Base-by-base conservation (phyloP, 2,113 vertebrate species). In the Callocephalon fimbriatum region DNA sequence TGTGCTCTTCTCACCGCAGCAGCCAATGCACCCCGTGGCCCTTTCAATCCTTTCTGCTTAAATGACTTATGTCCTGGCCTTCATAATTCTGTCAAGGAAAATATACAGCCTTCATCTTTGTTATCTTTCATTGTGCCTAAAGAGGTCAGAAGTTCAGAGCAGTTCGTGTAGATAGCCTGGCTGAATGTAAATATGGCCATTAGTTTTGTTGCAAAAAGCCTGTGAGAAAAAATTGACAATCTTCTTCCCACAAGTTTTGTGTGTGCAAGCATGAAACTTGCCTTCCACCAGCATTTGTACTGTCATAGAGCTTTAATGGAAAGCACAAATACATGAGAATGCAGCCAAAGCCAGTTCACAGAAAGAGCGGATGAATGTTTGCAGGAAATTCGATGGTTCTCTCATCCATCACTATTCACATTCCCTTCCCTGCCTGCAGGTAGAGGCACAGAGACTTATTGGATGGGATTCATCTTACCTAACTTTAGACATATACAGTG, bases 111-210 rank as follows among this genome's bases (percentile, higher is more conserved):
- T 96, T 97, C 92, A 96, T 97, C 95, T 97, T 95, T 95, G 92
- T 95, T 97, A 92, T 96, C 96, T 97, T 96, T 97, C 96, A 95
- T 95, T 92, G 92, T 97, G 94, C 95, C 96, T 96, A 97, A 97
- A 95, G 86, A 96, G 97, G 97, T 95, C 96, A 95, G 92, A 94
- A 97, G 96, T 97, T 97, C 94, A 96, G 88, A 90, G 88, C 96
- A 91, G 91, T 85, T 95, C 1, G 25, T 79, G 48, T 51, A 93
- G 95, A 94, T 92, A 92, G 95, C 88, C 90, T 81, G 79, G 56
- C 88, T 92, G 90, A 95, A 94, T 94, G 95, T 95, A 97, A 97
- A 97, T 96, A 65, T 7, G 76, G 68, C 90, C 96, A 94, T 95
- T 92, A 89, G 90, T 86, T 96, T 72, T 91, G 88, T 91, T 78